A percentile compares a stretch with the other conserved stretches of the same genome.
Evolutionary conservation across 2,797 vertebrate genomes (phyloP).

Genomic region (Cuculus canorus): DNA sequence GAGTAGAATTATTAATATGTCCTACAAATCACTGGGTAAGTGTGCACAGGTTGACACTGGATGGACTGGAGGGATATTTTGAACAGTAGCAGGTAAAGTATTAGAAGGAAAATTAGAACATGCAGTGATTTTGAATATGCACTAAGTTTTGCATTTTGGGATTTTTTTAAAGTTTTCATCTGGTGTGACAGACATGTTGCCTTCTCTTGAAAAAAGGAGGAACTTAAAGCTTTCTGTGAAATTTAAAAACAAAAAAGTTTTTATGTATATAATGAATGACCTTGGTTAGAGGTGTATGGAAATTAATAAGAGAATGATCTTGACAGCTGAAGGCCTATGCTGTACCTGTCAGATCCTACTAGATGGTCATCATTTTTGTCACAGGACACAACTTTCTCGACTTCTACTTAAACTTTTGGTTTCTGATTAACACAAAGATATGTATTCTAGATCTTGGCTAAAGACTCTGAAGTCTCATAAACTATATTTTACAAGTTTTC

Average conservation of each 20-base stretch:
- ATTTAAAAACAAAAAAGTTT: not conserved
- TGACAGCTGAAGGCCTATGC: not conserved
- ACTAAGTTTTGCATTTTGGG: not conserved
- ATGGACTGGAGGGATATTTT: not conserved
- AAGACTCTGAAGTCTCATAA: not conserved
- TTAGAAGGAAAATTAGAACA: not conserved
- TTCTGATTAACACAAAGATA: not conserved
- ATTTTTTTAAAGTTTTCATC: not conserved
- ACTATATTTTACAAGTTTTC: not conserved
- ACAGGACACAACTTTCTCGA: not conserved
- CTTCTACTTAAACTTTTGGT: not conserved
- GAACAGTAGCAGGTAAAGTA: not conserved
- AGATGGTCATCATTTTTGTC: not conserved
- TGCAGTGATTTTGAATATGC: not conserved
- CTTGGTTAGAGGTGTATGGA: not conserved
- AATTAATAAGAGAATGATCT: not conserved
- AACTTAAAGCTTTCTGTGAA: not conserved
- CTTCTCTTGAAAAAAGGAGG: not conserved
- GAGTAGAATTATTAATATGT: not conserved
- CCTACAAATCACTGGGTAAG: not conserved
- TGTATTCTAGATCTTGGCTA: not conserved
- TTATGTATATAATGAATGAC: not conserved
- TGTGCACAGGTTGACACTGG: not conserved
- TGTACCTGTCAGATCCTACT: not conserved
- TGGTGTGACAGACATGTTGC: not conserved